A percentile compares a stretch with the other conserved stretches of the same genome.
These are phyloP conservation scores for Drosophila sechellia DNA, from an alignment of 1,140 invertebrate species.

Conservation along the genomic window DNA sequence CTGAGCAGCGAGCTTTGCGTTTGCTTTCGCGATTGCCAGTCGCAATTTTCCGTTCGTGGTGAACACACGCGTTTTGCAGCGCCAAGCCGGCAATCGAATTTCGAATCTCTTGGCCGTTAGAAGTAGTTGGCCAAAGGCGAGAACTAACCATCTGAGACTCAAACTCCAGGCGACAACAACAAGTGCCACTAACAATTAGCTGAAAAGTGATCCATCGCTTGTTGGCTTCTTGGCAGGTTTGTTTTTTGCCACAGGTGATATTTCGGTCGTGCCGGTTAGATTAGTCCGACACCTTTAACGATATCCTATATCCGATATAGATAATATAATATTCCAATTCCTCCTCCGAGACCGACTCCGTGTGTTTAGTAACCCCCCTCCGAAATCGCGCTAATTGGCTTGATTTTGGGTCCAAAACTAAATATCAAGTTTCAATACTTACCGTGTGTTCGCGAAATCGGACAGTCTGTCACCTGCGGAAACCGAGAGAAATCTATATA, in stretches of 20 bases:
- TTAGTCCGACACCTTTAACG: slow-evolving; percentile 30
- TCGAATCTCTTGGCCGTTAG: slow-evolving; percentile 27
- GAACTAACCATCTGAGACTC: slow-evolving; percentile 9
- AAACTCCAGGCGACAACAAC: slow-evolving; percentile 30
- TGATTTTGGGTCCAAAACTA: slow-evolving; percentile 53
- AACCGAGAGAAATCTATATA: slow-evolving; percentile 37
- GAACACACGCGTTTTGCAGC: slow-evolving; percentile 64
- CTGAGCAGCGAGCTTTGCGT: slow-evolving; percentile 39
- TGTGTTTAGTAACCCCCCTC: slow-evolving; percentile 20
- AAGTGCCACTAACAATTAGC: slow-evolving; percentile 10
- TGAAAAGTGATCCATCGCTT: background rate
- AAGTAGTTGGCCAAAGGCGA: slow-evolving; percentile 37
- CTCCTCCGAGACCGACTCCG: slow-evolving; percentile 1
- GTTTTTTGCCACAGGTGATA: slow-evolving; percentile 36
- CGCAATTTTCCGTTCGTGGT: slow-evolving; percentile 75
- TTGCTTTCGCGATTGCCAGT: slow-evolving; percentile 49
- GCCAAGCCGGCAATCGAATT: slow-evolving; percentile 4
- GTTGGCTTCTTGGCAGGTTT: slow-evolving; percentile 9
- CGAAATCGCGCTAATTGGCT: slow-evolving; percentile 66
- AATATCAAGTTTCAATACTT: slow-evolving; percentile 76
- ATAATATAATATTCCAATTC: background rate
- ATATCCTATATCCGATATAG: background rate
- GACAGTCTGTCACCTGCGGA: slow-evolving; percentile 29
- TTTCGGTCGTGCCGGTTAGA: slow-evolving; percentile 36
- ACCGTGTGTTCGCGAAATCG: slow-evolving; percentile 24